phyloP scores from a whole-genome alignment of 2,888 invertebrate genomes.

The Creontiades dilutus region DNA sequence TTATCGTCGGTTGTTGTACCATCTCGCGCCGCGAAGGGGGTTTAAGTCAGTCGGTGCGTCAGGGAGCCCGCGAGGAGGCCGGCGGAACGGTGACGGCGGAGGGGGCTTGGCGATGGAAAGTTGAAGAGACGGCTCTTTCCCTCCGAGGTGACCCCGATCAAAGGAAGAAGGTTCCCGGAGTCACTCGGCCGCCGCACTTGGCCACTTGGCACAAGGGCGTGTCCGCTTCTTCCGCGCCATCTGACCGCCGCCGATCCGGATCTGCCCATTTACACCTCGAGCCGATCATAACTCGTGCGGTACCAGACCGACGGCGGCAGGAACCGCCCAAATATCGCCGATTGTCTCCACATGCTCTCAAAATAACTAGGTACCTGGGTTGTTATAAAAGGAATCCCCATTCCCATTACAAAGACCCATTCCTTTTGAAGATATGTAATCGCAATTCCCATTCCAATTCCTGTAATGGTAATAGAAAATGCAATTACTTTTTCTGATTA shows the following conservation, averaged over 20 bases:
- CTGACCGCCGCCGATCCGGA: slow-evolving; percentile 6
- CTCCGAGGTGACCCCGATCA: slow-evolving; percentile 11
- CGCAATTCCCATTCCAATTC: no score
- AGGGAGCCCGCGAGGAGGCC: not conserved
- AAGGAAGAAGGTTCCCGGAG: slow-evolving; percentile 35
- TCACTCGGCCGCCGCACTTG: slow-evolving; percentile 10
- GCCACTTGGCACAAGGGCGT: not conserved
- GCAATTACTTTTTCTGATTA: no score
- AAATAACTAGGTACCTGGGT: no score
- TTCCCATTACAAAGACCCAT: no score
- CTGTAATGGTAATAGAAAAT: no score
- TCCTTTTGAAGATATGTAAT: no score
- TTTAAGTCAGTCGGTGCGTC: no score
- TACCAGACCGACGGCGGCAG: not conserved
- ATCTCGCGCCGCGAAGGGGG: not conserved
- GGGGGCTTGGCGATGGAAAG: slow-evolving; percentile 6
- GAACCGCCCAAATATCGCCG: no score
- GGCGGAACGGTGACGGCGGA: not conserved
- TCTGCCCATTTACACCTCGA: not conserved
- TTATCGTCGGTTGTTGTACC: not conserved
- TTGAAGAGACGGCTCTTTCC: slow-evolving; percentile 39
- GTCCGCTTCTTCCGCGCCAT: not conserved
- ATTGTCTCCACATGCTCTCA: no score
- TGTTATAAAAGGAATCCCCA: no score
- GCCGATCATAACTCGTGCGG: not conserved